Evolutionary conservation across 2,113 vertebrate genomes (phyloP), one percentile per base, ranked within the genome.

Genomic region (Chaetorhynchus papuensis): DNA sequence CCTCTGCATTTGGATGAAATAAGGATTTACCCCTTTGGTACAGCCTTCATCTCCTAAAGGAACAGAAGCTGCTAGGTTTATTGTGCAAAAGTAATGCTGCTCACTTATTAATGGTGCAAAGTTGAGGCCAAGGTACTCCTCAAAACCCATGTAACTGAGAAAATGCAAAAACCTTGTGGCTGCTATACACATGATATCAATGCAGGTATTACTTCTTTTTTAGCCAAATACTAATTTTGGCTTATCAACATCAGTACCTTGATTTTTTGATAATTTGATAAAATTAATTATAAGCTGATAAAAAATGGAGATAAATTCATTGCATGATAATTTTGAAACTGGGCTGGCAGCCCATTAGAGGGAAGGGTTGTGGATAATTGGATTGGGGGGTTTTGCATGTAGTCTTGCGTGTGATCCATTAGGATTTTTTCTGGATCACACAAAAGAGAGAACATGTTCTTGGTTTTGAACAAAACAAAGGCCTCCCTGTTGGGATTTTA

Each of bases 401-500:
- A 72, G 81, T 28, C 53, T 92, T 94, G 50, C 39, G 6, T 89
- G 83, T 64, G 87, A 74, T 91, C 88, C 86, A 65, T 94, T 91
- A 93, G 89, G 22, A 28, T 60, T 57, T 89, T 88, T 96, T 97
- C 89, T 96, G 85, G 86, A 94, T 75, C 26, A 35, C 89, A 72
- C 74, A 90, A 94, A 96, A 57, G 88, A 95, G 76, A 96, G 96
- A 97, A 90, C 30, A 39, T 69, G 66, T 85, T 94, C 68, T 94
- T 81, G 45, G 39, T 93, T 93, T 85, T 66, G 83, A 69, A 69
- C 16, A 69, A 86, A 96, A 98, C 95, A 97, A 97, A 97, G 96
- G 47, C 82, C 87, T 97, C 96, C 66, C 96, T 97, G 87, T 97
- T 97, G 85, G 95, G 94, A 78, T 95, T 93, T 70, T 69, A 60